Percentiles rank a stretch among this genome's conserved stretches.
Evolutionary conservation across 1,140 invertebrate genomes (phyloP).

Genomic region (Batillaria attramentaria): DNA sequence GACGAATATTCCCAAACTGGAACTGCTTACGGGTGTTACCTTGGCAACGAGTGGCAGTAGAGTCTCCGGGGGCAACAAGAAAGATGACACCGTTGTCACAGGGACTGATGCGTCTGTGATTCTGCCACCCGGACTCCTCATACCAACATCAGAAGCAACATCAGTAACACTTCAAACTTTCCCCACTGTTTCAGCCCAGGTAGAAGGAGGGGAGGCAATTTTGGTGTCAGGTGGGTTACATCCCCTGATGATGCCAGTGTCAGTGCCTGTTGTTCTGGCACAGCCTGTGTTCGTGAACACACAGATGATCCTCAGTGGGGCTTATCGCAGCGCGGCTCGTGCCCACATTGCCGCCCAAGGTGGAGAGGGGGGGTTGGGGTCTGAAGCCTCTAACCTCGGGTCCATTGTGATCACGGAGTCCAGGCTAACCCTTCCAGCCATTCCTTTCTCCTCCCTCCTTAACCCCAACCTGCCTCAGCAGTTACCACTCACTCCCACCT

Average conservation of each 20-base stretch:
- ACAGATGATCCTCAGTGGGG: constrained; percentile 39
- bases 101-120: not conserved
- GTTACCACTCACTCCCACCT: constrained; percentile 4
- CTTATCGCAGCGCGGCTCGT: constrained; percentile 1
- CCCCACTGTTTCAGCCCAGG: not conserved
- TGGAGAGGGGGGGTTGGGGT: not conserved
- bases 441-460: constrained; percentile 25
- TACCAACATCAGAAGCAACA: not conserved
- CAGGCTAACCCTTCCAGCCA: constrained; percentile 37
- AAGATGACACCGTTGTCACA: not conserved
- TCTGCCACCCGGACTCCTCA: not conserved
- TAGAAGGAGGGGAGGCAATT: not conserved
- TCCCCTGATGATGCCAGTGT: not conserved
- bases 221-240: not conserved
- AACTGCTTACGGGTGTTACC: not conserved
- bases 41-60: too few relatives aligned
- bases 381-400: constrained; percentile 16
- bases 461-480: not conserved
- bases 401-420: constrained; percentile 32
- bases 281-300: constrained; percentile 43
- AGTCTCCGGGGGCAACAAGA: not conserved
- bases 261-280: constrained; percentile 44
- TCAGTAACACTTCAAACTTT: not conserved
- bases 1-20: constrained; percentile 11
- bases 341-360: not conserved